Conservation (phyloP, 64 coral and sea anemone genomes). For the Orbicella faveolata region DNA sequence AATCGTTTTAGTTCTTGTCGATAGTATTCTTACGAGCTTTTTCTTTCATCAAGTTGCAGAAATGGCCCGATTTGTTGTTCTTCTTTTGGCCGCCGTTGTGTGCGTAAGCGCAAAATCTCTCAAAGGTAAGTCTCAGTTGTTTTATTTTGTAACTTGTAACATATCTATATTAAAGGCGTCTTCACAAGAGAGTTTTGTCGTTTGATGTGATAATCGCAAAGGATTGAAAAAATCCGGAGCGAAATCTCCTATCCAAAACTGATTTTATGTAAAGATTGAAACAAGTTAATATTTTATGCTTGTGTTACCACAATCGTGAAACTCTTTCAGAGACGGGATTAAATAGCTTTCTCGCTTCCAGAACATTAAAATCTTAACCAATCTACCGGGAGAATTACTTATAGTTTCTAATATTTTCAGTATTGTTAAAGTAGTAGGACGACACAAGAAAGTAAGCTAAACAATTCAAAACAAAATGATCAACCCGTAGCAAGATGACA, state of each 20-base stretch:
- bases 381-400: neutral
- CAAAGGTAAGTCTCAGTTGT: constrained; percentile 60
- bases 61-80: constrained; percentile 74
- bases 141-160: neutral
- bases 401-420: neutral
- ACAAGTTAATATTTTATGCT: constrained; percentile 43
- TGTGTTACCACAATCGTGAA: neutral
- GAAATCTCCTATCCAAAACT: neutral
- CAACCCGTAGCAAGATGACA: neutral
- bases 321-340: neutral
- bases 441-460: constrained; percentile 5
- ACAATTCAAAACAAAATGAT: constrained; percentile 30
- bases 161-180: too few relatives aligned
- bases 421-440: neutral
- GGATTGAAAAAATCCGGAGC: constrained; percentile 42
- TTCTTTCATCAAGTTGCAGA: constrained; percentile 30
- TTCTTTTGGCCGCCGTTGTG: constrained; percentile 85
- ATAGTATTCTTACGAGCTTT: neutral
- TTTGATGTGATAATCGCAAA: constrained; percentile 9
- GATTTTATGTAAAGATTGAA: neutral
- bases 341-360: neutral
- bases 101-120: constrained; percentile 82
- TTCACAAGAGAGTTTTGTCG: neutral
- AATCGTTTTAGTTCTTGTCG: neutral
- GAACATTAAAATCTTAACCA: neutral